Evolutionary conservation across 2,797 vertebrate species (phyloP), one percentile per base, ranked within the genome.

Genomic region (Brachyalestes nurse): DNA sequence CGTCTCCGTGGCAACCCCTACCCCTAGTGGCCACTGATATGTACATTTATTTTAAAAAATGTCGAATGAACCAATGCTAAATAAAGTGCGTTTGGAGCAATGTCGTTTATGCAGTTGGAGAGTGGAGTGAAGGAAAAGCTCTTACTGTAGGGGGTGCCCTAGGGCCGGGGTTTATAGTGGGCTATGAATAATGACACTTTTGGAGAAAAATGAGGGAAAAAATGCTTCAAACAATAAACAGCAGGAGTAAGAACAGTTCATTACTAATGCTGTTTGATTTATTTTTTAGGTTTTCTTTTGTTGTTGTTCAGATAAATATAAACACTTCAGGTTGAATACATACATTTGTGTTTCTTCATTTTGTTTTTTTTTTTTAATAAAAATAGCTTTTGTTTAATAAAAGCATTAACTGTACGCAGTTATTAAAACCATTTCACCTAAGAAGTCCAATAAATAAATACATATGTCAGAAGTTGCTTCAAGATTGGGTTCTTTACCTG

Each of bases 61-160:
- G n/a, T 58, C 34, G 51, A 77, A 75, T 70, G 72, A 82, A 69
- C 75, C 74, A 42, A 80, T 77, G 77, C 62, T 65, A 61, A 79
- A 79, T 75, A 70, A 80, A 83, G 53, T 66, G 75, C 67, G 34
- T 81, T 83, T 74, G 78, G 60, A 72, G 42, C 71, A 69, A 75
- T 72, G 78, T 85, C 53, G 73, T 84, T 82, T 82, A 79, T 79
- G 62, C 65, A 38, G 25, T 72, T 53, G 75, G 81, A 49, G 75
- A 75, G 71, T 38, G 74, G 78, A 72, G 78, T 74, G 83, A 84
- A 61, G 75, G 61, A 25, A 55, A 78, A 72, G 53, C 61, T 57
- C 58, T 47, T 80, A 21, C 72, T 75, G 69, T 34, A 71, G 60
- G 79, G 76, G 51, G 34, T 47, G 49, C 77, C 71, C 75, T 82